Evolutionary conservation across 2,113 vertebrate species (phyloP), one percentile per base, ranked within the genome.

Genomic region (Bubo blakistoni): DNA sequence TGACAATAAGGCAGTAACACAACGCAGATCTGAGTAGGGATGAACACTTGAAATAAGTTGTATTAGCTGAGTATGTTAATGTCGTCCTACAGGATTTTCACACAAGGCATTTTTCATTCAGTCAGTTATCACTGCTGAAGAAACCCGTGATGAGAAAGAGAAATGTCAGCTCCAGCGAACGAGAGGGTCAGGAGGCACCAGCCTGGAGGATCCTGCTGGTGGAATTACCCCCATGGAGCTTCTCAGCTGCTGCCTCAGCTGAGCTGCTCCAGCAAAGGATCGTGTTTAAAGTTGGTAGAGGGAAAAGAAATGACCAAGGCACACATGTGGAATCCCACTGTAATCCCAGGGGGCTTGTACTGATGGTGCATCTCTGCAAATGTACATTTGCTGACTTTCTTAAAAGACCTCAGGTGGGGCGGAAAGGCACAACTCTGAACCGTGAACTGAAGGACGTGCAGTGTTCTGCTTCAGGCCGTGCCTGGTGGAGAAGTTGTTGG

Each of bases 381-480:
- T 7, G 5, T 5, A 3, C 0, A 2, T 27, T 21, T 25, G 70
- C 27, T 6, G 32, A 2, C 18, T 63, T 18, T 15, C 55, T 52
- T n/a, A 9, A 22, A 69, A 54, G 36, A 18, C 58, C 29, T n/a
- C 1, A 0, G 15, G 15, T 30, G 44, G 44, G 15, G 15, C 1
- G 36, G 34, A n/a, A 38, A 71, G 32, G 7, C 38, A 11, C 3
- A 0, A 6, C 34, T 16, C 29, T 10, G 0, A n/a, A 3, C 13
- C 1, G 0, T 4, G 55, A 40, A 4, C 5, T 16, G 21, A 20
- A 73, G 46, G 27, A 3, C 1, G 0, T 21, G 9, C 14, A 9
- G 67, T 6, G 9, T 38, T 36, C 16, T 44, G 36, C 16, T 25
- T 26, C 29, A n/a, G 38, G 36, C 36, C n/a, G n/a, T 18, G 2